Evolutionary conservation across 2,888 invertebrate genomes (phyloP), one percentile per base, ranked within the genome.

Genomic region (Rhamnusium bicolor): DNA sequence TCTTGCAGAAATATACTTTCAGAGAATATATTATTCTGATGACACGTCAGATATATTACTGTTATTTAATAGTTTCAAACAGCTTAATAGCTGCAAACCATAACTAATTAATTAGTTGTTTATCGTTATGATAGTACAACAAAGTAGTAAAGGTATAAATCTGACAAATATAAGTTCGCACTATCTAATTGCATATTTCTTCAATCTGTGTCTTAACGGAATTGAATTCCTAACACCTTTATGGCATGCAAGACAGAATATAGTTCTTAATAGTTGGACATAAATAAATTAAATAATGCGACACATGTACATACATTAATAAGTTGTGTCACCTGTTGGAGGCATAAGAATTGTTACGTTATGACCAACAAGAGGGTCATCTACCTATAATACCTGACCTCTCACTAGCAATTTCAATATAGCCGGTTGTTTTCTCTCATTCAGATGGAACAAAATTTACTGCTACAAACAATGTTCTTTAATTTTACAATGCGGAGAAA

Each of bases 281-380:
- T 54, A 54, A 54, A 24, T 24, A 54, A 54, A 21, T 14, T 24
- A 24, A 32, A 40, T 12, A 19, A 32, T n/a, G 40, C 12, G 21
- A 72, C 76, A 76, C 79, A 77, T 16, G 32, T 56, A 61, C 8
- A 18, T 6, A 32, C 40, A 61, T 61, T 61, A 7, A 32, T 27
- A 58, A 27, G 58, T 2, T 14, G 7, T 58, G 29, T 29, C 58
- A 58, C 18, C 29, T 32, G 32, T 18, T 29, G 32, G 24, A 56
- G 1, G n/a, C 3, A n/a, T 46, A 19, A 46, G 10, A 61, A 46
- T 77, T 79, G 74, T n/a, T n/a, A n/a, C n/a, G 77, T 79, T 75
- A 75, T 60, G 73, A 74, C 71, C 73, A 65, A 49, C 18, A 40
- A 40, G 54, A 68, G 72, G 76, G 75, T 77, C 77, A 79, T 65